Conservation (phyloP, 2,113 vertebrate species). For the Perca flavescens region DNA sequence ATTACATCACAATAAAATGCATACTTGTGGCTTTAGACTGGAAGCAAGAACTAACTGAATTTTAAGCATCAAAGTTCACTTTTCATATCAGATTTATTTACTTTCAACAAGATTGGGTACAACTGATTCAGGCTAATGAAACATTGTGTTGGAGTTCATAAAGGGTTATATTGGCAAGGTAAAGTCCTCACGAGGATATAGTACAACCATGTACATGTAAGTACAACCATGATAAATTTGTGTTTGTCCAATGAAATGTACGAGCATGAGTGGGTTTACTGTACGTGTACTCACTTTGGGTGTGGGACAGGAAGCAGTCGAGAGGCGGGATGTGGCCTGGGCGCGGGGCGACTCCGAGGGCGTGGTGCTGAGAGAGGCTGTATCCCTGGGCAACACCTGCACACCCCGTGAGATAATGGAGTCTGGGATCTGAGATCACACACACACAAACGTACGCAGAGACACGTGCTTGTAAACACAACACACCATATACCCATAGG, state of each 20-base stretch:
- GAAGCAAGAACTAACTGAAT: neutral
- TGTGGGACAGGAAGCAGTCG: conserved; percentile 98
- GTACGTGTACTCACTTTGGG: conserved; percentile 94
- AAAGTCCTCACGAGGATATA: conserved; percentile 5
- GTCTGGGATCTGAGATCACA: conserved; percentile 93
- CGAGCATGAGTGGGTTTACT: neutral
- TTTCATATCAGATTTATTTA: neutral
- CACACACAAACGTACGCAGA: conserved; percentile 31
- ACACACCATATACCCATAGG: neutral
- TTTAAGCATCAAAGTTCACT: neutral
- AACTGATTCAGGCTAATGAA: neutral
- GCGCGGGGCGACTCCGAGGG: conserved; percentile 98
- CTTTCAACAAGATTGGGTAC: neutral
- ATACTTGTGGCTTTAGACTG: neutral
- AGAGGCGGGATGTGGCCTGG: conserved; percentile 98
- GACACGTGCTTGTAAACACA: conserved; percentile 31
- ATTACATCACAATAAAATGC: neutral
- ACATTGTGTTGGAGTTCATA: neutral
- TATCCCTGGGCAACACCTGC: conserved; percentile 98
- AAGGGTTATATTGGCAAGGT: neutral
- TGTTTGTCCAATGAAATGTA: conserved; percentile 8
- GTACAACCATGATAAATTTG: neutral
- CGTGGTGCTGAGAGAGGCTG: conserved; percentile 98
- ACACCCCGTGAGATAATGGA: conserved; percentile 99
- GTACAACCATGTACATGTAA: neutral